Conservation (phyloP, 2,113 vertebrate genomes). For the Scophthalmus maximus region DNA sequence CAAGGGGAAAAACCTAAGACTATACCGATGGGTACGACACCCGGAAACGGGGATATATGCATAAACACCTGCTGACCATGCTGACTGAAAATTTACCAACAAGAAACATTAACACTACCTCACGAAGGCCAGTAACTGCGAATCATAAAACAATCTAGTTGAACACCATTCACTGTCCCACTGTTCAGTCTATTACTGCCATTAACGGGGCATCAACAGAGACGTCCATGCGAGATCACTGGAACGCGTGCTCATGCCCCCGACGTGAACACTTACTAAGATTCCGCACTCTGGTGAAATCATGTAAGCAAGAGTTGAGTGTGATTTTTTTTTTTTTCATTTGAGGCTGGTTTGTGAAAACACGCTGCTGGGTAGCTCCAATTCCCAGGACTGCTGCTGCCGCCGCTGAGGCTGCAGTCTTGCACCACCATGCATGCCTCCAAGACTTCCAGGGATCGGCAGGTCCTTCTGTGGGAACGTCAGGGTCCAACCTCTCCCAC, state of each 20-base stretch:
- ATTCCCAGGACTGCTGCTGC: constrained; percentile 45
- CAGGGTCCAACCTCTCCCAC: constrained; percentile 68
- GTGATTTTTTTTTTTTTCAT: constrained; percentile 10
- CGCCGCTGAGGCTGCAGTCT: constrained; percentile 52
- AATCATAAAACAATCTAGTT: constrained; percentile 5
- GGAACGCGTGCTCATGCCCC: constrained; percentile 34
- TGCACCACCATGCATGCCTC: constrained; percentile 5
- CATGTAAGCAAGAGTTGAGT: neutral
- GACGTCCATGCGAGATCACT: constrained; percentile 19
- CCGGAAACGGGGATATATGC: neutral
- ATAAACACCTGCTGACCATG: neutral
- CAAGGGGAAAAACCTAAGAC: neutral
- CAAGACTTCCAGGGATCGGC: constrained; percentile 39
- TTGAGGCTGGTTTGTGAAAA: constrained; percentile 26
- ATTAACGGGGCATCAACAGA: constrained; percentile 9
- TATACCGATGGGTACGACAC: neutral
- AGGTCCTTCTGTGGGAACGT: constrained; percentile 60
- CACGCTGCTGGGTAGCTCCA: constrained; percentile 17
- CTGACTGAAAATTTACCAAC: neutral
- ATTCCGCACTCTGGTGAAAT: constrained; percentile 33
- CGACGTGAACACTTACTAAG: constrained; percentile 33
- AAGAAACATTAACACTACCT: neutral
- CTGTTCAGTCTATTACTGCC: constrained; percentile 13
- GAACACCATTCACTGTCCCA: constrained; percentile 10
- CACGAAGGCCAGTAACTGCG: constrained; percentile 3